Conservation (phyloP, 2,113 vertebrate genomes). For the Vidua macroura region DNA sequence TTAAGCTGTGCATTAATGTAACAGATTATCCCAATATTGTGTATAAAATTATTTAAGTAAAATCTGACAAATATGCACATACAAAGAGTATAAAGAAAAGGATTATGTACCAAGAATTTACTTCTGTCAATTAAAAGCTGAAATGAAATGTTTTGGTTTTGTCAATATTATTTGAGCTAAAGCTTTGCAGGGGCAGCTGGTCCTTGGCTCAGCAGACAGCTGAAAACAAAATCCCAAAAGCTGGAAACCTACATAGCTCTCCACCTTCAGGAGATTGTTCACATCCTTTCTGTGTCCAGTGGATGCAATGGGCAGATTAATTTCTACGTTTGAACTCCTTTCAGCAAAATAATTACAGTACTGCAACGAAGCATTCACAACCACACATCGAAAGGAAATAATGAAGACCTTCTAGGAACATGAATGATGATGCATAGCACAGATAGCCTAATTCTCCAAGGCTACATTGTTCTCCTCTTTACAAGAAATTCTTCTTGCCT, state of each 20-base stretch:
- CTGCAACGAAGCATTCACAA: neutral
- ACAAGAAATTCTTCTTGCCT: neutral
- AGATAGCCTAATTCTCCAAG: neutral
- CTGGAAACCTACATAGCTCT: neutral
- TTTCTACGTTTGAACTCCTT: neutral
- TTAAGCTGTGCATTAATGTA: constrained; percentile 55
- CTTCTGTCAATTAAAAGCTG: constrained; percentile 22
- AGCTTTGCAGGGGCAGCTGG: neutral
- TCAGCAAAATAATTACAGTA: neutral
- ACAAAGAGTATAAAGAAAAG: constrained; percentile 43
- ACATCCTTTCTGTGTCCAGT: rapidly evolving
- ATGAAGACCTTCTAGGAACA: neutral
- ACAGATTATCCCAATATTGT: constrained; percentile 34
- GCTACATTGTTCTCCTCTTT: neutral
- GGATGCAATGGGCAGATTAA: neutral
- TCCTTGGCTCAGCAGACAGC: neutral
- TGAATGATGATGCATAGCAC: neutral
- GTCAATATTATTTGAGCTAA: neutral
- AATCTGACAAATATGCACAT: constrained; percentile 68
- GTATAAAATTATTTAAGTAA: constrained; percentile 64
- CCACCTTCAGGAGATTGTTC: neutral
- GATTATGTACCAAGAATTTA: constrained; percentile 52
- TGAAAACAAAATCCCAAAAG: neutral
- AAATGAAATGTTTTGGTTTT: neutral
- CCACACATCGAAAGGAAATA: neutral